Evolutionary conservation across 2,888 invertebrate species (phyloP).

Genomic region (Apotomis capreana): DNA sequence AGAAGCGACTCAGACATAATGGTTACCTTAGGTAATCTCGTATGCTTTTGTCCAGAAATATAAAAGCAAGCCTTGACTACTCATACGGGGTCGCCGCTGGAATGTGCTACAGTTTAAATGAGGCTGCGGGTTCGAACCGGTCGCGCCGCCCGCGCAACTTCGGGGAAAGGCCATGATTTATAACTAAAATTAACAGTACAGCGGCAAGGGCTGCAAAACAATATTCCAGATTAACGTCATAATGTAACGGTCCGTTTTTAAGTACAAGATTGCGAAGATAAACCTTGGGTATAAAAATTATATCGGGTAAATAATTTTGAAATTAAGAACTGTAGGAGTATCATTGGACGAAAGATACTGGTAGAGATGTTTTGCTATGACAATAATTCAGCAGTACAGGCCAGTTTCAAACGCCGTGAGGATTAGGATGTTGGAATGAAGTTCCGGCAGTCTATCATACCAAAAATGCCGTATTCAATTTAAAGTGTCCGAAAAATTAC

Average conservation of each 20-base stretch:
- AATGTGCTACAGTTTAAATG: slow-evolving; percentile 84
- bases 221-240: slow-evolving; percentile 35
- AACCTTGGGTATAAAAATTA: neutral
- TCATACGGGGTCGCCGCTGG: slow-evolving; percentile 64
- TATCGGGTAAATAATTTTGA: neutral
- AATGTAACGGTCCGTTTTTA: slow-evolving; percentile 29
- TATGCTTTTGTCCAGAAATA: too few species aligned
- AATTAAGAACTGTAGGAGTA: neutral
- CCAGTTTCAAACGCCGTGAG: too few species aligned
- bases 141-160: slow-evolving; percentile 72
- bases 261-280: neutral
- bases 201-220: slow-evolving; percentile 37
- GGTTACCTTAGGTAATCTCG: too few species aligned
- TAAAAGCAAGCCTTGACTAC: slow-evolving; percentile 55
- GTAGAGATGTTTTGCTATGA: neutral
- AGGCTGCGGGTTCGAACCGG: slow-evolving; percentile 80
- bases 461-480: too few species aligned
- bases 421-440: too few species aligned
- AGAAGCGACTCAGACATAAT: too few species aligned
- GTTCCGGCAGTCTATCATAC: too few species aligned
- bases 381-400: neutral
- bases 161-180: slow-evolving; percentile 82
- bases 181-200: slow-evolving; percentile 71
- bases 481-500: too few species aligned
- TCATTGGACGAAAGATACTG: neutral